These are phyloP conservation scores for Eutrigla gurnardus DNA, from an alignment of 2,797 vertebrate species.

Conservation along the genomic window DNA sequence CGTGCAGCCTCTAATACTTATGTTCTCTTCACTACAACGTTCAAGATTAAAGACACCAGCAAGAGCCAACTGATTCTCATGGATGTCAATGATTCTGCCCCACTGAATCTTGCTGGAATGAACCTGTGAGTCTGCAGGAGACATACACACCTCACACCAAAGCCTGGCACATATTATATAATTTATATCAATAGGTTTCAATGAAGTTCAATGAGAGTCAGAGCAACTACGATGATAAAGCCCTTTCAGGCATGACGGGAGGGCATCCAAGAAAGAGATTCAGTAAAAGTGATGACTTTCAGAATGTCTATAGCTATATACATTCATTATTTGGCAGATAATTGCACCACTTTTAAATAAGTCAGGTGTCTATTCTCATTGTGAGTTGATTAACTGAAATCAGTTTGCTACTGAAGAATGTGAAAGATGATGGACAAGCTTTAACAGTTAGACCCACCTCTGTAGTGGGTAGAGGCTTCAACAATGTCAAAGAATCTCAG, in stretches of 20 bases:
- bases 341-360: background rate
- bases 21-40: no score
- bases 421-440: no score
- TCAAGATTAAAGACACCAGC: background rate
- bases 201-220: background rate
- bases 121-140: slow-evolving; percentile 2
- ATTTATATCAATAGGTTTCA: background rate
- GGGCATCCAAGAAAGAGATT: slow-evolving; percentile 1
- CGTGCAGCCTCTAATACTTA: no score
- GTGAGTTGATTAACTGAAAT: no score
- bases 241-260: background rate
- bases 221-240: background rate
- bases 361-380: no score
- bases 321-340: background rate
- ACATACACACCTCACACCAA: background rate
- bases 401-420: no score
- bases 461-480: no score
- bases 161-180: background rate
- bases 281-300: background rate
- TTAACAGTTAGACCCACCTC: no score
- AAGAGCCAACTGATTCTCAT: background rate
- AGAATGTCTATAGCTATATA: background rate
- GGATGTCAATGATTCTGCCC: background rate
- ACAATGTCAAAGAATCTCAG: no score
- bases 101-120: background rate